Conservation (phyloP, 2,113 vertebrate genomes). For the Macrotis lagotis region DNA sequence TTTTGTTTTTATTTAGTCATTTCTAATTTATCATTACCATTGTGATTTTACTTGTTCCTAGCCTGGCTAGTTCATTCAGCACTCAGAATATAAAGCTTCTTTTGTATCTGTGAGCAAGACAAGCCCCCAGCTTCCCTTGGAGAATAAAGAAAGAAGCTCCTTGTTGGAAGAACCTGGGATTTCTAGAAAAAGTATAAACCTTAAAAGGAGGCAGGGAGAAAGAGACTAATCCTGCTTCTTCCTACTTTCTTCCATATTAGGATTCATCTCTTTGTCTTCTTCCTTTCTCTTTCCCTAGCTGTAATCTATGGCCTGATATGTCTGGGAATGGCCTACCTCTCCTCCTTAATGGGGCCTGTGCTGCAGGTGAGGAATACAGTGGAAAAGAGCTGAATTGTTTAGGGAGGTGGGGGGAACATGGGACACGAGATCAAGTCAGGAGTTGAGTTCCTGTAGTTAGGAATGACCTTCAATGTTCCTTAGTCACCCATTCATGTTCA, state of each 20-base stretch:
- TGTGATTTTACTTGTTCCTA: neutral
- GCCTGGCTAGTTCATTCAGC: neutral
- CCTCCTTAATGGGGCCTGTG: conserved; percentile 94
- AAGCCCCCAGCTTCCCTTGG: neutral
- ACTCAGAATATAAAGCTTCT: neutral
- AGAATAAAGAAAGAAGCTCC: neutral
- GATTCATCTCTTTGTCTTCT: neutral
- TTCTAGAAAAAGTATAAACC: neutral
- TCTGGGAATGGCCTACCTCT: conserved; percentile 96
- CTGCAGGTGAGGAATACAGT: conserved; percentile 87
- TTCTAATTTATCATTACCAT: neutral
- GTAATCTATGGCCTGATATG: conserved; percentile 93
- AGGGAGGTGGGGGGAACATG: neutral
- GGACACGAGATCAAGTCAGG: conserved; percentile 3
- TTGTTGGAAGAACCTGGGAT: conserved; percentile 13
- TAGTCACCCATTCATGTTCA: neutral
- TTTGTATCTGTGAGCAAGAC: neutral
- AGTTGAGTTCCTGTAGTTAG: neutral
- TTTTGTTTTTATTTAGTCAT: neutral
- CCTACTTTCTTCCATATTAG: rapidly evolving
- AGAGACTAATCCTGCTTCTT: neutral
- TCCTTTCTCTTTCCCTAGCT: conserved; percentile 80
- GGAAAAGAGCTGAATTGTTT: neutral
- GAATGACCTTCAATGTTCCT: neutral
- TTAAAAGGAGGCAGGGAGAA: neutral